A percentile compares a stretch with the other conserved stretches of the same genome.
Conservation (phyloP, 2,888 invertebrate species). For the Hymenopus coronatus region DNA sequence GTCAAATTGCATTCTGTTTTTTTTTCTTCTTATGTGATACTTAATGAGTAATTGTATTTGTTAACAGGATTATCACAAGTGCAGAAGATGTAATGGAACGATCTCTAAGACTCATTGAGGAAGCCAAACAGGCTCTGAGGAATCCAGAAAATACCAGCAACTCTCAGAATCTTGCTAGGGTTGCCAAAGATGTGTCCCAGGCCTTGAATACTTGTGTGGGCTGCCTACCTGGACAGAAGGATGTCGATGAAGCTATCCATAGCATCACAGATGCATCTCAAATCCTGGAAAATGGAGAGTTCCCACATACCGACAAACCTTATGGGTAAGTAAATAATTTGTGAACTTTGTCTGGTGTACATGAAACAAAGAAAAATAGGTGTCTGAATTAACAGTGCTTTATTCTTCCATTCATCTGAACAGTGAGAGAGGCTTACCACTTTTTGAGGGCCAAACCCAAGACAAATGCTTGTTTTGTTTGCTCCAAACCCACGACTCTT, state of each 20-base stretch:
- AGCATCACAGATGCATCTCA: slow-evolving; percentile 70
- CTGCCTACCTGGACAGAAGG: slow-evolving; percentile 88
- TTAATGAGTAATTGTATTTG: neutral
- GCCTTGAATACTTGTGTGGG: slow-evolving; percentile 71
- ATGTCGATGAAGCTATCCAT: slow-evolving; percentile 86
- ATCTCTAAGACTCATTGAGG: slow-evolving; percentile 74
- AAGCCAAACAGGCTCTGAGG: slow-evolving; percentile 72
- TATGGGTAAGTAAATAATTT: slow-evolving; percentile 55
- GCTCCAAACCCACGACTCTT: too few species aligned
- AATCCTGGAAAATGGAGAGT: slow-evolving; percentile 68
- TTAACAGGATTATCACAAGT: slow-evolving; percentile 47
- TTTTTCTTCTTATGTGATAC: too few species aligned
- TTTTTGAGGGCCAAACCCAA: too few species aligned
- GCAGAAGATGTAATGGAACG: slow-evolving; percentile 79
- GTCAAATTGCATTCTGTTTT: too few species aligned
- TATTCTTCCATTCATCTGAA: too few species aligned
- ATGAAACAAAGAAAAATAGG: too few species aligned
- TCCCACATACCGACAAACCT: slow-evolving; percentile 69
- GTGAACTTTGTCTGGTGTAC: neutral
- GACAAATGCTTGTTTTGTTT: too few species aligned
- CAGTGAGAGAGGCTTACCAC: too few species aligned
- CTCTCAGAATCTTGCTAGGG: slow-evolving; percentile 61
- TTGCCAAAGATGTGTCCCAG: slow-evolving; percentile 68
- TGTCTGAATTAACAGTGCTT: too few species aligned
- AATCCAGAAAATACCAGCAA: slow-evolving; percentile 60